Evolutionary conservation across 2,888 invertebrate species (phyloP), one percentile per base, ranked within the genome.

Genomic region (Pomacea canaliculata): DNA sequence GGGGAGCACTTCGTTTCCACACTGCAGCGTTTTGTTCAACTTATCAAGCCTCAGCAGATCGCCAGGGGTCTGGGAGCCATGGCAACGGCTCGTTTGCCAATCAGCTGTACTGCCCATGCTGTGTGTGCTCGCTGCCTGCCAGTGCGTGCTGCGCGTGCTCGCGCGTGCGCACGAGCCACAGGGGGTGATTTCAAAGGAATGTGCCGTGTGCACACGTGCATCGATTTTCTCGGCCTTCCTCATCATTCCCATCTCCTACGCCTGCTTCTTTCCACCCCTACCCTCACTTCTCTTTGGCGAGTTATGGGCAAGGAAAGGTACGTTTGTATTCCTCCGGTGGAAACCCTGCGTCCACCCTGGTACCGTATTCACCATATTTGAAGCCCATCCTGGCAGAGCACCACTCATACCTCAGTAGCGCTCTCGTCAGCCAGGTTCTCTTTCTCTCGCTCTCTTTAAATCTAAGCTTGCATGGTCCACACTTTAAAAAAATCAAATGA

Each of bases 11-110:
- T 56, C 51, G 51, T 56, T 56, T 56, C 51, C 51, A 56, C 51
- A 56, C 51, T 56, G 51, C 51, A 16, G 51, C 51, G 63, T 63
- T n/a, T n/a, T 63, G 63, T n/a, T n/a, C 63, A 27, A 63, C 62
- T 71, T 62, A 71, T 71, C 71, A 62, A 62, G 71, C 63, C 60
- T 63, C 60, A 71, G 63, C 71, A n/a, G 73, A 73, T 73, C 73
- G 73, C 73, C 73, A 73, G 73, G 73, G 73, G 73, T 73, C 73
- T 73, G 66, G 73, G 66, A 73, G 46, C 73, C 73, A 73, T 73
- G 73, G 67, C 73, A 73, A 73, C 73, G 59, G 60, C 67, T 60
- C 66, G 67, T 73, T 73, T 73, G 73, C 73, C 73, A 73, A 73
- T 73, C 73, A 68, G 67, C 68, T 65, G 27, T 46, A 51, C 73